Percentiles rank a stretch among this genome's conserved stretches.
Evolutionary conservation across 2,888 invertebrate genomes (phyloP).

Genomic region (Pterostichus niger): DNA sequence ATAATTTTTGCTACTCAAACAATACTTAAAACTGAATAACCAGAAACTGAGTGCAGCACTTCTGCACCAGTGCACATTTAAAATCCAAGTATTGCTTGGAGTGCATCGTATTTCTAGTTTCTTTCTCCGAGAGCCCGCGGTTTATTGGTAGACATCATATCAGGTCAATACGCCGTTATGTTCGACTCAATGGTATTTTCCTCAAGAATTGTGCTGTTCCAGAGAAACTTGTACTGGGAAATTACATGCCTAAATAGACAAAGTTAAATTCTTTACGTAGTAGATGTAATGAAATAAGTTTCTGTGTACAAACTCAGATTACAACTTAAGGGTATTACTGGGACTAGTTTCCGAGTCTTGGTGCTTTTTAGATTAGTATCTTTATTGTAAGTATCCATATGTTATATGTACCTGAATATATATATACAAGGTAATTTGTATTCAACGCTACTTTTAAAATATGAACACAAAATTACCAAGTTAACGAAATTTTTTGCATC

Average conservation of each 20-base stretch:
- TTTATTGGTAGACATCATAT: conserved; percentile 51
- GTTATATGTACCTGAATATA: not conserved
- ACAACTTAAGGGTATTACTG: conserved; percentile 41
- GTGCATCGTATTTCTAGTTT: conserved; percentile 18
- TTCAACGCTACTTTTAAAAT: too few relatives aligned
- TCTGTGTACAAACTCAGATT: conserved; percentile 45
- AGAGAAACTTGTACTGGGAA: conserved; percentile 27
- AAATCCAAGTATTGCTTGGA: conserved; percentile 20
- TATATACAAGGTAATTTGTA: too few relatives aligned
- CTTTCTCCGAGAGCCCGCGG: not conserved
- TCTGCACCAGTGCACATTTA: not conserved
- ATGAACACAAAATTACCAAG: too few relatives aligned
- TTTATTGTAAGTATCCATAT: conserved; percentile 16
- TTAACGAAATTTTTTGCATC: too few relatives aligned
- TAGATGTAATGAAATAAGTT: conserved; percentile 60
- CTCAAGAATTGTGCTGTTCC: conserved; percentile 19
- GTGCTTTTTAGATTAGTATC: conserved; percentile 48
- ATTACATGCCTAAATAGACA: conserved; percentile 57
- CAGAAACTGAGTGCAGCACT: not conserved
- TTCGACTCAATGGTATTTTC: conserved; percentile 8
- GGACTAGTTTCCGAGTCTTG: conserved; percentile 9
- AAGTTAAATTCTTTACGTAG: conserved; percentile 62
- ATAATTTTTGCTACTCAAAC: too few relatives aligned
- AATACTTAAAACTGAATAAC: not conserved
- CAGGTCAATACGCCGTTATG: conserved; percentile 47